These are phyloP conservation scores for Elgaria multicarinata DNA, from an alignment of 2,113 vertebrate species.

Conservation along the genomic window DNA sequence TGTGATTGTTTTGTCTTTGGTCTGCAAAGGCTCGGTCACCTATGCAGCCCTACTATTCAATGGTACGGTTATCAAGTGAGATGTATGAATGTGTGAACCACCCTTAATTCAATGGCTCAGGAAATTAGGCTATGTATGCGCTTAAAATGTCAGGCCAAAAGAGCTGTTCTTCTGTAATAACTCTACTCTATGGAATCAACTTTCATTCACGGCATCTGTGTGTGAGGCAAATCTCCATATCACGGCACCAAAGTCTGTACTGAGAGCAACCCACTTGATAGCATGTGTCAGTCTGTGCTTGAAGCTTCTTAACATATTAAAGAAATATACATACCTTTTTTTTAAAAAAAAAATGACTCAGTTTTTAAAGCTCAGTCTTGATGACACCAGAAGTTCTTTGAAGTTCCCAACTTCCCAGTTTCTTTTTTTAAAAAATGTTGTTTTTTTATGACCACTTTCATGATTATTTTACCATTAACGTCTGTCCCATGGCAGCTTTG, in stretches of 20 bases:
- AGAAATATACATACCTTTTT: not conserved
- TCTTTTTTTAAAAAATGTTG: too few relatives aligned
- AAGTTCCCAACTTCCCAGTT: not conserved
- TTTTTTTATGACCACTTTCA: not conserved
- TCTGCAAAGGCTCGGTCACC: not conserved
- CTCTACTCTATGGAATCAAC: not conserved
- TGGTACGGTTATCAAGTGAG: not conserved
- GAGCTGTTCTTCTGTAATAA: not conserved
- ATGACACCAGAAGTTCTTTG: not conserved
- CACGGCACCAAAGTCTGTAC: not conserved
- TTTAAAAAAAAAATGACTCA: not conserved
- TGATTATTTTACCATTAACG: slow-evolving; percentile 15
- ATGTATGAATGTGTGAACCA: not conserved
- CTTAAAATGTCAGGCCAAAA: not conserved
- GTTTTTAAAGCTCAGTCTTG: not conserved
- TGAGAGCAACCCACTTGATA: not conserved
- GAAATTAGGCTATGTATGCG: too few relatives aligned
- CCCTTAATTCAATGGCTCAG: not conserved
- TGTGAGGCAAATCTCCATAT: not conserved
- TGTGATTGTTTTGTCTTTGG: not conserved
- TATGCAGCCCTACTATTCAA: not conserved
- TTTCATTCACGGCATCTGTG: not conserved
- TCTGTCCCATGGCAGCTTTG: not conserved
- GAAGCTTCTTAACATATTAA: not conserved
- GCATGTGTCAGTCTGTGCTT: not conserved